Percentiles rank a stretch among this genome's conserved stretches.
phyloP scores from a whole-genome alignment of 2,797 vertebrate species.

The Sternarchorhynchus goeldii region DNA sequence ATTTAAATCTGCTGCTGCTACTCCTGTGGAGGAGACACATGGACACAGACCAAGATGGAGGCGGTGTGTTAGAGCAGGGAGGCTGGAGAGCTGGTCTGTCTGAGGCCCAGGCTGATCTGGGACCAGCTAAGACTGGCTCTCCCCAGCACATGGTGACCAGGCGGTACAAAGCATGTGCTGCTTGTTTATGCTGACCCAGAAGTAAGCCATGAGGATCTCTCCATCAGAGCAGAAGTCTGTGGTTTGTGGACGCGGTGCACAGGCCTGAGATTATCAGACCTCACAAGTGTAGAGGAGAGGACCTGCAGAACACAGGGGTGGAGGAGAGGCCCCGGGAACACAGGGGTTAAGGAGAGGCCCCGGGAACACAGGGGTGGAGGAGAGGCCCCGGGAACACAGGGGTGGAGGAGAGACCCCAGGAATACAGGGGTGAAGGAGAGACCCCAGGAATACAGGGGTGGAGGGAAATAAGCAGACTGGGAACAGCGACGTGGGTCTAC shows the following conservation, averaged over 20 bases:
- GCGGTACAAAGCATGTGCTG: background rate
- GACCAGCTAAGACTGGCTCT: background rate
- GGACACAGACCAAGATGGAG: too few relatives aligned
- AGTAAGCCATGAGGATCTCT: background rate
- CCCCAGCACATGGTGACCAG: too few relatives aligned
- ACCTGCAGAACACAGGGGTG: background rate
- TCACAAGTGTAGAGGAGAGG: background rate
- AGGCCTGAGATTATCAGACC: background rate
- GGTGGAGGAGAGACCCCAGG: too few relatives aligned
- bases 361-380: too few relatives aligned
- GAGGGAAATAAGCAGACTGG: background rate
- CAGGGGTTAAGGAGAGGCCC: too few relatives aligned
- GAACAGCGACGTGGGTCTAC: too few relatives aligned
- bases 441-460: background rate
- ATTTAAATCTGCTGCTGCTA: background rate
- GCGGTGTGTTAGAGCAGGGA: too few relatives aligned
- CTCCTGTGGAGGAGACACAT: too few relatives aligned
- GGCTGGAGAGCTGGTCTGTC: background rate
- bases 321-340: too few relatives aligned
- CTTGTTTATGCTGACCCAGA: background rate
- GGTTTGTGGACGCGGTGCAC: constrained; percentile 3
- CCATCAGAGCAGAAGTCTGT: background rate
- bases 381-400: too few relatives aligned
- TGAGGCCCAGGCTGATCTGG: background rate
- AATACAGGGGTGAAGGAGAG: too few relatives aligned